Evolutionary conservation across 2,113 vertebrate genomes (phyloP), one percentile per base, ranked within the genome.

Genomic region (Geothlypis trichas): DNA sequence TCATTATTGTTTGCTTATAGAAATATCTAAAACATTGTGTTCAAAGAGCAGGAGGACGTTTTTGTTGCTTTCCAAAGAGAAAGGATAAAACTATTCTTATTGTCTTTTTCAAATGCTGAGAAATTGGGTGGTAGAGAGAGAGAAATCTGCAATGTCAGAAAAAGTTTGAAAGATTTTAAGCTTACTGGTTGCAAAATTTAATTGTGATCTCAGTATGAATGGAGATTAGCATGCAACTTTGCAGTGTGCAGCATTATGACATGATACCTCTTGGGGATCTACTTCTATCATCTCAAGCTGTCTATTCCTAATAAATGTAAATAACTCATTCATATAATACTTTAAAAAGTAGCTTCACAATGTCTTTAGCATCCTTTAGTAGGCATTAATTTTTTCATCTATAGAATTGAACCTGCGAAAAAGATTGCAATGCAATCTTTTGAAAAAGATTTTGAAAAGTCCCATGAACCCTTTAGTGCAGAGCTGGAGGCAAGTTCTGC

Each of bases 61-160:
- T 87, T 61, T 75, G 28, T 44, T 78, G 16, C 39, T 83, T 87
- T 94, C 31, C 41, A 65, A 68, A 57, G 44, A 78, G 66, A 81
- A 79, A 85, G 33, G 20, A 18, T 58, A 33, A 89, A 39, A 49
- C 46, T 44, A 33, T 84, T 94, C 41, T 44, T 78, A 35, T 7
- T 65, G 18, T 23, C 28, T 69, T 59, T 28, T 71, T 0, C 7
- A 81, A 67, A 51, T 10, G 4, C 27, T 41, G 35, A 35, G 22
- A 57, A 76, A 57, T 82, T 57, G 13, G 2, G 5, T 52, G 10
- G 46, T 37, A 63, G 3, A 24, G 47, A 41, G 47, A 41, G 31
- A 49, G 39, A 87, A 87, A 76, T 65, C 71, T 69, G 54, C 46
- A 30, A 17, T 26, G 30, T 66, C 55, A 61, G 46, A 69, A 75